Conservation (phyloP, 2,888 invertebrate species). For the Yponomeuta cagnagella region DNA sequence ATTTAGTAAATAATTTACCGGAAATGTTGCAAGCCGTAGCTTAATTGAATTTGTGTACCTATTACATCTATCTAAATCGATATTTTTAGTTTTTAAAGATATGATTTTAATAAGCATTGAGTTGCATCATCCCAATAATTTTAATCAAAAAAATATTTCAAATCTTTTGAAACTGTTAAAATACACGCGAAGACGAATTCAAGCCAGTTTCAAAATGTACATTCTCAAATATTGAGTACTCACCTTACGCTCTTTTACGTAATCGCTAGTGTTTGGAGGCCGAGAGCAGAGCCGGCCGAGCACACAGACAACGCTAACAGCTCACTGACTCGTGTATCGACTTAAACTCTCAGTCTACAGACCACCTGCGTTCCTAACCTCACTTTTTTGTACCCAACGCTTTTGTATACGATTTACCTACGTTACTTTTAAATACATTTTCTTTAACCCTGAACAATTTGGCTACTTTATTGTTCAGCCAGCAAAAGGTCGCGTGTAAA, state of each 20-base stretch:
- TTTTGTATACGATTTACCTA: slow-evolving; percentile 6
- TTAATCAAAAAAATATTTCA: not conserved
- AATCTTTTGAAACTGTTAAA: not conserved
- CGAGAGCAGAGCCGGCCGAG: not conserved
- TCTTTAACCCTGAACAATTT: slow-evolving; percentile 18
- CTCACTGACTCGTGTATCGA: not conserved
- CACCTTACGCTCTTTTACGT: slow-evolving; percentile 31
- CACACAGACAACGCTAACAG: not conserved
- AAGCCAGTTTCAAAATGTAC: slow-evolving; percentile 22
- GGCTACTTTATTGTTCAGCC: slow-evolving; percentile 4
- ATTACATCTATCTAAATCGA: not conserved
- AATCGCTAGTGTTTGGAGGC: slow-evolving; percentile 14
- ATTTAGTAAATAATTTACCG: not conserved
- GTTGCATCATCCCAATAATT: not conserved
- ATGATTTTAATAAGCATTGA: not conserved
- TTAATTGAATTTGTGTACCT: not conserved
- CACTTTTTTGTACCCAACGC: slow-evolving; percentile 30
- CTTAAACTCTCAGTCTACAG: slow-evolving; percentile 21
- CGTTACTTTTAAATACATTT: slow-evolving; percentile 15
- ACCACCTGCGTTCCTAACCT: slow-evolving; percentile 23
- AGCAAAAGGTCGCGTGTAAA: not conserved
- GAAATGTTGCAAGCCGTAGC: not conserved
- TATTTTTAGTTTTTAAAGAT: not conserved
- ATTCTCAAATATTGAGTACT: slow-evolving; percentile 66
- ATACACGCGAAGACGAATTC: not conserved